Percentiles rank a stretch among this genome's conserved stretches.
These are phyloP conservation scores for Cephus cinctus DNA, from an alignment of 1,140 invertebrate species.

Conservation along the genomic window DNA sequence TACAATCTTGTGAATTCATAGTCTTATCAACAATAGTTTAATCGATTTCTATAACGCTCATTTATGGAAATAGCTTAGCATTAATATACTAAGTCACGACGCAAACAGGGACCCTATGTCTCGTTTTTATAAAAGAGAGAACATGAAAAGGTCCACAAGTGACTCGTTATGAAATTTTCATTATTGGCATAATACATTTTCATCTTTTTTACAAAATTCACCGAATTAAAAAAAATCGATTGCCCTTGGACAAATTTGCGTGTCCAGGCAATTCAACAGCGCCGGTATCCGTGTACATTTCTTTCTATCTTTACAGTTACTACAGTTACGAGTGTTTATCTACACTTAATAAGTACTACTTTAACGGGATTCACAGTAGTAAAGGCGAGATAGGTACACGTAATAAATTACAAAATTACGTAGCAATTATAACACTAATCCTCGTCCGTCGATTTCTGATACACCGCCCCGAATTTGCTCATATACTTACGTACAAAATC, in stretches of 20 bases:
- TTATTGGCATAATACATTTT: constrained; percentile 20
- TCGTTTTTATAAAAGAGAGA: constrained; percentile 24
- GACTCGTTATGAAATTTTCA: constrained; percentile 22
- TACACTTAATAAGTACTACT: constrained; percentile 29
- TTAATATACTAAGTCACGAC: background rate
- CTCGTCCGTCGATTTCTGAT: constrained; percentile 64
- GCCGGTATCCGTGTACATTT: no score
- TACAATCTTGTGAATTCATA: background rate
- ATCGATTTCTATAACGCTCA: background rate
- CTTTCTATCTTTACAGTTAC: constrained; percentile 42
- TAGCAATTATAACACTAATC: constrained; percentile 41
- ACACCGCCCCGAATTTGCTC: constrained; percentile 82
- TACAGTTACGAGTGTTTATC: constrained; percentile 38
- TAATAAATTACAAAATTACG: constrained; percentile 43
- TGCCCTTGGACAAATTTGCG: constrained; percentile 31
- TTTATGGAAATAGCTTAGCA: background rate
- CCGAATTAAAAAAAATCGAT: constrained; percentile 24
- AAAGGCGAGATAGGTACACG: constrained; percentile 24
- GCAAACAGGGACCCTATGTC: constrained; percentile 13
- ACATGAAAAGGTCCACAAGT: constrained; percentile 15
- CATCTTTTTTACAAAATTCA: constrained; percentile 24
- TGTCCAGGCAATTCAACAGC: no score
- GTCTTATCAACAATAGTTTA: background rate
- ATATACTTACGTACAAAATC: constrained; percentile 97
- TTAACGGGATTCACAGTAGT: constrained; percentile 21